Conservation (phyloP, 2,113 vertebrate genomes). For the Camelus bactrianus region DNA sequence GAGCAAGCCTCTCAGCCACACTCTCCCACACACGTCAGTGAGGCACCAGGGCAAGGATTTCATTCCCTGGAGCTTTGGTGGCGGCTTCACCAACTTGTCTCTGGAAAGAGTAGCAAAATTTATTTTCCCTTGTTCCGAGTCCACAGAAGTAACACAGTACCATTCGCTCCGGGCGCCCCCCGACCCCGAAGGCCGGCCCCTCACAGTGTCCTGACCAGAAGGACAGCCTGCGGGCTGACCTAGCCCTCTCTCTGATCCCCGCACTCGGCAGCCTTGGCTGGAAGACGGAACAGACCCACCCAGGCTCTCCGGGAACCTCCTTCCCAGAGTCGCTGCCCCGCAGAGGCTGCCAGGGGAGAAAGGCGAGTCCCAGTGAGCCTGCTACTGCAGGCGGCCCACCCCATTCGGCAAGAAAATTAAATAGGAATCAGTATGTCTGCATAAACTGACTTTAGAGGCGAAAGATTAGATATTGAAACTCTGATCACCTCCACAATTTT, state of each 20-base stretch:
- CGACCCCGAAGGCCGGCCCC: slow-evolving; percentile 54
- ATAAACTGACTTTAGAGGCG: slow-evolving; percentile 46
- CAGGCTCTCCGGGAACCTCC: not conserved
- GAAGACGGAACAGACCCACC: not conserved
- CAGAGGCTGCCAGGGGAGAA: slow-evolving; percentile 16
- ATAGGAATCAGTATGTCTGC: not conserved
- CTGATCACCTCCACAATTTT: slow-evolving; percentile 23
- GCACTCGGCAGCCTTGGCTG: not conserved
- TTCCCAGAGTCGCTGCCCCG: slow-evolving; percentile 27
- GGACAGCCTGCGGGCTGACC: not conserved
- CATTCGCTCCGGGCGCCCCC: slow-evolving; percentile 4
- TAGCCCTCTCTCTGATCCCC: slow-evolving; percentile 23
- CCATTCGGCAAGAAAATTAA: slow-evolving; percentile 43
- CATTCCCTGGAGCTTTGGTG: slow-evolving; percentile 77
- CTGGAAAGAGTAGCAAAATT: slow-evolving; percentile 60
- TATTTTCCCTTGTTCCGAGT: slow-evolving; percentile 67
- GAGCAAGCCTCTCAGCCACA: slow-evolving; percentile 82
- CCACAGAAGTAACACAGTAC: slow-evolving; percentile 55
- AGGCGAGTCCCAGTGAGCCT: slow-evolving; percentile 57
- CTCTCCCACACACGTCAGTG: slow-evolving; percentile 76
- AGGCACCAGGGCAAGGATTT: slow-evolving; percentile 66
- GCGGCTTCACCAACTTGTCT: slow-evolving; percentile 78
- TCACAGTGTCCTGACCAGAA: slow-evolving; percentile 32
- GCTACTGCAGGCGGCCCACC: not conserved
- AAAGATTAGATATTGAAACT: not conserved